Evolutionary conservation across 2,888 invertebrate genomes (phyloP).

Genomic region (Plusia festucae): DNA sequence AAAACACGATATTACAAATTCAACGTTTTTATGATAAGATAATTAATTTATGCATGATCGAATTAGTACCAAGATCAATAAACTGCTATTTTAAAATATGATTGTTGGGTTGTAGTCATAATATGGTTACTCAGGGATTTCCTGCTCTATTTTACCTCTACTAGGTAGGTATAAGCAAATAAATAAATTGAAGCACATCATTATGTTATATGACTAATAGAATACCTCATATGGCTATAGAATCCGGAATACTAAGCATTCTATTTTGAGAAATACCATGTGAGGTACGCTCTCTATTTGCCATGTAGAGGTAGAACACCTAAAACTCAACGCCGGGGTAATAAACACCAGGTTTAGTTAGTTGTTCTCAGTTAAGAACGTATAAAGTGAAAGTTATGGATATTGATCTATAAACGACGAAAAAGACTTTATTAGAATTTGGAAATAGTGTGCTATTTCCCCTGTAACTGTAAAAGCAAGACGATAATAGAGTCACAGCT

Average conservation of each 20-base stretch:
- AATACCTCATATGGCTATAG: slow-evolving; percentile 58
- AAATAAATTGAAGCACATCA: slow-evolving; percentile 55
- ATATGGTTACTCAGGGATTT: slow-evolving; percentile 41
- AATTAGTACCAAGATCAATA: slow-evolving; percentile 12
- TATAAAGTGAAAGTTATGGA: slow-evolving; percentile 16
- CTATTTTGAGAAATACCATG: slow-evolving; percentile 58
- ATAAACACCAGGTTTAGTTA: slow-evolving; percentile 32
- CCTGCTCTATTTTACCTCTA: slow-evolving; percentile 43
- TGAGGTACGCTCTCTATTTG: slow-evolving; percentile 47
- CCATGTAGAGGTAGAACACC: slow-evolving; percentile 54
- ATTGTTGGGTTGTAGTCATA: slow-evolving; percentile 14
- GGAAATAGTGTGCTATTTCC: not conserved
- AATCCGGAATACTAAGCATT: slow-evolving; percentile 60
- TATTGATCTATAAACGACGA: not conserved
- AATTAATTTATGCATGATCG: slow-evolving; percentile 42
- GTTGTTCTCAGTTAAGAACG: slow-evolving; percentile 26
- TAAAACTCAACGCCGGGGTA: slow-evolving; percentile 45
- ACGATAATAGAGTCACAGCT: no score
- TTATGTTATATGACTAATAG: slow-evolving; percentile 59
- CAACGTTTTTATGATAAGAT: slow-evolving; percentile 47
- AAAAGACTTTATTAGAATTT: no score
- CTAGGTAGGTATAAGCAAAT: slow-evolving; percentile 36
- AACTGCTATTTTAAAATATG: slow-evolving; percentile 37
- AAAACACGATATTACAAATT: slow-evolving; percentile 43
- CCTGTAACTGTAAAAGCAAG: no score